These are phyloP conservation scores for Apomyelois bistriatella DNA, from an alignment of 2,888 invertebrate species.

Conservation along the genomic window DNA sequence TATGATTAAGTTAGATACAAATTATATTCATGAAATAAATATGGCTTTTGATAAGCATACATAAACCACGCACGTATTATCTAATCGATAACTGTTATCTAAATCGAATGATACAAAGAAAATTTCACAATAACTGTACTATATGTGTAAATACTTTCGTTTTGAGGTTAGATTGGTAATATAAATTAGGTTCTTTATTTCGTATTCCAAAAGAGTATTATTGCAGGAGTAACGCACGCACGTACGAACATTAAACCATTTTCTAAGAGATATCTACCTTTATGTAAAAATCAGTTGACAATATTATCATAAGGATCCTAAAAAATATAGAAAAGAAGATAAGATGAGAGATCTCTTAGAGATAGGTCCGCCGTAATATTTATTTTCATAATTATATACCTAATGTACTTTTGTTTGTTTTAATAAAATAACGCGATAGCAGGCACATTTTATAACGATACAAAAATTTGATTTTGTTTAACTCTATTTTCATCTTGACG, in stretches of 20 bases:
- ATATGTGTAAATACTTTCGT: constrained; percentile 47
- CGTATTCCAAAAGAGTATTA: constrained; percentile 43
- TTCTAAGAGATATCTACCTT: not conserved
- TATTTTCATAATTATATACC: no score
- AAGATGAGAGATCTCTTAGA: no score
- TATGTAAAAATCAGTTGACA: not conserved
- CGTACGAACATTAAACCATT: constrained; percentile 23
- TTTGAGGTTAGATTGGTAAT: constrained; percentile 31
- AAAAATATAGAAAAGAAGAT: no score
- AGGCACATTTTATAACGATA: no score
- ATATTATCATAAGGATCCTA: no score
- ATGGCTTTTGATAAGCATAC: not conserved
- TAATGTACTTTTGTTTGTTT: no score
- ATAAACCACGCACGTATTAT: not conserved
- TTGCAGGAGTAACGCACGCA: constrained; percentile 30
- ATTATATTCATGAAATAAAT: no score
- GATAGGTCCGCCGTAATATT: no score
- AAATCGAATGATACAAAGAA: not conserved
- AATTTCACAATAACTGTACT: constrained; percentile 32
- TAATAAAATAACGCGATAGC: no score
- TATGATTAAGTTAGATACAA: no score
- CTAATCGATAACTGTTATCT: constrained; percentile 4
- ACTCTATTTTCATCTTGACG: no score
- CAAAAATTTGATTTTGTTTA: no score
- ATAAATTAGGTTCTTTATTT: constrained; percentile 43